These are phyloP conservation scores for Calephelis nemesis DNA, from an alignment of 1,140 invertebrate species.

Conservation along the genomic window DNA sequence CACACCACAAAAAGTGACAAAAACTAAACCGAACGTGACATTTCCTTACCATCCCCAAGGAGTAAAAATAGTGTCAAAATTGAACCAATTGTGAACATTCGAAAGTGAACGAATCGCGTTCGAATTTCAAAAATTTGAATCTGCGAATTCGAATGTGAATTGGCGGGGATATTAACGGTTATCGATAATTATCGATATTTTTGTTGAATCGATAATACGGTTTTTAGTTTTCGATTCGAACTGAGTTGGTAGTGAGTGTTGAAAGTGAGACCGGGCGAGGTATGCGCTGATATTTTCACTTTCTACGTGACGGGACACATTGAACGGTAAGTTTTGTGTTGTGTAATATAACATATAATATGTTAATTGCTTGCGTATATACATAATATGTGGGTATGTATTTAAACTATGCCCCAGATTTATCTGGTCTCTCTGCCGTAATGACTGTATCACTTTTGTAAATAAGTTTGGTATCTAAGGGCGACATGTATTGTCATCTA, in stretches of 20 bases:
- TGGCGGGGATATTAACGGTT: constrained; percentile 8
- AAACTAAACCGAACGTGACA: constrained; percentile 16
- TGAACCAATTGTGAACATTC: constrained; percentile 6
- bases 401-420: too few relatives aligned
- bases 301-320: constrained; percentile 58
- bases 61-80: constrained; percentile 19
- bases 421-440: too few relatives aligned
- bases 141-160: constrained; percentile 21
- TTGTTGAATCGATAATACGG: constrained; percentile 16
- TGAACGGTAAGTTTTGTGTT: constrained; percentile 46
- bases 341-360: constrained; percentile 25
- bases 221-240: constrained; percentile 19
- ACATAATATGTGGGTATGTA: not conserved
- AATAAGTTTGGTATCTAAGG: too few relatives aligned
- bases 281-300: constrained; percentile 57
- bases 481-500: too few relatives aligned
- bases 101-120: constrained; percentile 24
- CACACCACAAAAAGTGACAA: constrained; percentile 28
- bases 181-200: constrained; percentile 16
- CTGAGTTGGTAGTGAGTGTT: constrained; percentile 44
- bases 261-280: constrained; percentile 49
- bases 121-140: constrained; percentile 29
- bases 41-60: constrained; percentile 23
- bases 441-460: too few relatives aligned
- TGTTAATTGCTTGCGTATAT: constrained; percentile 13